Evolutionary conservation across 2,888 invertebrate species (phyloP).

Genomic region (Chironomus riparius): DNA sequence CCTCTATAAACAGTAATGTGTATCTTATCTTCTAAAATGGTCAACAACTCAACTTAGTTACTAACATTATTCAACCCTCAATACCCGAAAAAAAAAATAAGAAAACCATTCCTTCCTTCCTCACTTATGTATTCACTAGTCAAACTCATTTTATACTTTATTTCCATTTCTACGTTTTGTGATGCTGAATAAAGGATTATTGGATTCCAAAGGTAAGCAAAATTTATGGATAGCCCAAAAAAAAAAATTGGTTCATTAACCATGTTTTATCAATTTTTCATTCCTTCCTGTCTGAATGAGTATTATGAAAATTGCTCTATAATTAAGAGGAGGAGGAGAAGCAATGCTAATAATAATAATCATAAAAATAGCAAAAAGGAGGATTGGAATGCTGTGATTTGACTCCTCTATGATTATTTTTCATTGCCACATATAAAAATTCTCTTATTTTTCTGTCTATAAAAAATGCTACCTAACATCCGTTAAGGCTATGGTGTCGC

Average conservation of each 20-base stretch:
- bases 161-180: not conserved
- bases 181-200: constrained; percentile 35
- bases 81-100: too few species aligned
- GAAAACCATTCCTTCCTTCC: too few species aligned
- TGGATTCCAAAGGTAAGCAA: constrained; percentile 69
- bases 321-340: not conserved
- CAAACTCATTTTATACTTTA: not conserved
- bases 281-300: too few species aligned
- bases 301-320: not conserved
- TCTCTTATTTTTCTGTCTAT: not conserved
- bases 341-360: not conserved
- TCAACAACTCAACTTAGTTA: too few species aligned
- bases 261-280: too few species aligned
- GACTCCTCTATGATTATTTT: not conserved
- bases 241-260: constrained; percentile 42
- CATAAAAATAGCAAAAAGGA: too few species aligned
- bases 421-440: not conserved
- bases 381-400: too few species aligned
- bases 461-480: not conserved
- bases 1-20: too few species aligned
- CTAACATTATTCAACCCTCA: too few species aligned
- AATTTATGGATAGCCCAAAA: constrained; percentile 49
- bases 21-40: too few species aligned
- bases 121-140: too few species aligned
- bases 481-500: constrained; percentile 88